Evolutionary conservation across 2,797 vertebrate species (phyloP).

Genomic region (Gadopsis bispinosus): DNA sequence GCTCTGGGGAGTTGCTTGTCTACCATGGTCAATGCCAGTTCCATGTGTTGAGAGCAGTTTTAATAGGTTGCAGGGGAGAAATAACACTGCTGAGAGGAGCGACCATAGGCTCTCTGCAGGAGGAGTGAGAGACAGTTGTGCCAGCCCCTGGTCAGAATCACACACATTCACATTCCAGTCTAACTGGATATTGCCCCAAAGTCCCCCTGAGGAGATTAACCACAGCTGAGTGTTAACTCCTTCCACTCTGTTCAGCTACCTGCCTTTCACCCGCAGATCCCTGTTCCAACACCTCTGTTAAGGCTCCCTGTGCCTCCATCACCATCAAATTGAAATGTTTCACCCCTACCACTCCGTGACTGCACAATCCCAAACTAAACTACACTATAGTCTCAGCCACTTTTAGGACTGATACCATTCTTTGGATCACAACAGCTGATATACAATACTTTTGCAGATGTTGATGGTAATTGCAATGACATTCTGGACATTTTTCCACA

Average conservation of each 20-base stretch:
- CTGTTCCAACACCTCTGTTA: slow-evolving; percentile 40
- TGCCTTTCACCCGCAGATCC: slow-evolving; percentile 49
- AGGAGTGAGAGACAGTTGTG: slow-evolving; percentile 76
- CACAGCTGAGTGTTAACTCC: slow-evolving; percentile 78
- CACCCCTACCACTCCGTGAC: not conserved
- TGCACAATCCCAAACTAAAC: slow-evolving; percentile 13
- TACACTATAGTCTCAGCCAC: not conserved
- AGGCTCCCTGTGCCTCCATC: slow-evolving; percentile 11
- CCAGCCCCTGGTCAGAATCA: slow-evolving; percentile 79
- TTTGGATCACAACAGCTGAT: not conserved
- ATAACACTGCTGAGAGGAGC: slow-evolving; percentile 72
- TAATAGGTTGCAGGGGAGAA: slow-evolving; percentile 76
- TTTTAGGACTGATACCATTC: not conserved
- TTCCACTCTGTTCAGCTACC: slow-evolving; percentile 65
- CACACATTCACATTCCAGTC: slow-evolving; percentile 83
- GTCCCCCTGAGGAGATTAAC: slow-evolving; percentile 81
- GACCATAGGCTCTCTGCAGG: slow-evolving; percentile 68
- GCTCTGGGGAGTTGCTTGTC: slow-evolving; percentile 70
- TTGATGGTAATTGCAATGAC: not conserved
- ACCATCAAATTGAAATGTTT: slow-evolving; percentile 59
- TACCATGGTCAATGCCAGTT: slow-evolving; percentile 65
- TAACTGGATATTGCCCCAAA: slow-evolving; percentile 83
- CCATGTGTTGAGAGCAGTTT: slow-evolving; percentile 77
- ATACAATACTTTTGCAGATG: not conserved
- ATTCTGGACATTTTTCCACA: not conserved